Evolutionary conservation across 2,888 invertebrate genomes (phyloP).

Genomic region (Isotomurus palustris): DNA sequence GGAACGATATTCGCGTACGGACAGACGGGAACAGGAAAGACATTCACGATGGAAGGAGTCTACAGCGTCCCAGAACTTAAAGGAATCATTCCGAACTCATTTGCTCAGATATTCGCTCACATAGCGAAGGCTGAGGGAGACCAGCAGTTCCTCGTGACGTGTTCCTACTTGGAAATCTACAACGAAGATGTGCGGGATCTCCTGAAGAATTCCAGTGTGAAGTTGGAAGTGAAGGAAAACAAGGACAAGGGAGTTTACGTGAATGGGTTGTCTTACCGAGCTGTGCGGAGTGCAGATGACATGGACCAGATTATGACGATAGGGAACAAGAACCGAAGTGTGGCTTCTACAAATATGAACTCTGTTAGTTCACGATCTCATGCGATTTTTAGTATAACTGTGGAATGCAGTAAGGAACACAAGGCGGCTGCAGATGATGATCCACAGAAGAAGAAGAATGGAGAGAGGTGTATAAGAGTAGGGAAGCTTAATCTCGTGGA

Average conservation of each 20-base stretch:
- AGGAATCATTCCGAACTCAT: slow-evolving; percentile 97
- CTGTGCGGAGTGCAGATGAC: slow-evolving; percentile 95
- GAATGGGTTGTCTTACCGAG: slow-evolving; percentile 92
- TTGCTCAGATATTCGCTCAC: slow-evolving; percentile 97
- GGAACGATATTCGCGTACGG: slow-evolving; percentile 74
- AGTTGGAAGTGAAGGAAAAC: slow-evolving; percentile 70
- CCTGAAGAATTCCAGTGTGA: slow-evolving; percentile 78
- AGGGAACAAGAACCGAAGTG: slow-evolving; percentile 87
- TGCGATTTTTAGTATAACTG: slow-evolving; percentile 96
- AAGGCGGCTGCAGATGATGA: neutral
- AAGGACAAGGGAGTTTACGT: slow-evolving; percentile 96
- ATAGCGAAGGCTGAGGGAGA: slow-evolving; percentile 90
- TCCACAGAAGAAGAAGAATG: neutral
- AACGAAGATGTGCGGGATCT: slow-evolving; percentile 98
- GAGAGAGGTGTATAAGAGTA: slow-evolving; percentile 61
- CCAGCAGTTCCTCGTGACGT: slow-evolving; percentile 83
- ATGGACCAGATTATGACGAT: slow-evolving; percentile 90
- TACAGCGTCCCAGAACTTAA: slow-evolving; percentile 79
- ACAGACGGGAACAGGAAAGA: slow-evolving; percentile 86
- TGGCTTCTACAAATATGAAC: slow-evolving; percentile 96
- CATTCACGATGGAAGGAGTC: slow-evolving; percentile 96
- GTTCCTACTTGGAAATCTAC: slow-evolving; percentile 97
- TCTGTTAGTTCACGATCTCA: slow-evolving; percentile 93
- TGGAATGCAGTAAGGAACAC: slow-evolving; percentile 81
- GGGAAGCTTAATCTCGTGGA: slow-evolving; percentile 91